Evolutionary conservation across 2,113 vertebrate genomes (phyloP).

Genomic region (Spermophilus dauricus): DNA sequence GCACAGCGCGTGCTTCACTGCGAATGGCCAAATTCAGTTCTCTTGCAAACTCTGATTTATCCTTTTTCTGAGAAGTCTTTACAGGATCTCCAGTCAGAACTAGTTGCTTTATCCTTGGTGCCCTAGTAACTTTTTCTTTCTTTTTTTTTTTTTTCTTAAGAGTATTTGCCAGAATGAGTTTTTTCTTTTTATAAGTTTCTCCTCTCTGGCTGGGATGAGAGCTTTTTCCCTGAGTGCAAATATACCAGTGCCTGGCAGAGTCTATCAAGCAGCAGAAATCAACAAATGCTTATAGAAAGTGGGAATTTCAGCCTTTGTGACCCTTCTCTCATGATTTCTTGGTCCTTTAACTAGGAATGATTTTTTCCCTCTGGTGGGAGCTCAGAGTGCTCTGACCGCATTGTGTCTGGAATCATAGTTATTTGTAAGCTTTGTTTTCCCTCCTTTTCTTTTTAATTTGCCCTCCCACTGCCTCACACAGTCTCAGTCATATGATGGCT

Average conservation of each 20-base stretch:
- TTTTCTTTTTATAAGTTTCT: conserved; percentile 50
- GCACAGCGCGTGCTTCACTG: not conserved
- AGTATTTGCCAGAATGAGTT: not conserved
- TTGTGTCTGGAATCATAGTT: conserved; percentile 54
- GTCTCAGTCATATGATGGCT: conserved; percentile 56
- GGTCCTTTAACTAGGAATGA: conserved; percentile 25
- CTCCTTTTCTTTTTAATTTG: conserved; percentile 9
- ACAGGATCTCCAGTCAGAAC: not conserved
- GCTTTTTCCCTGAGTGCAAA: not conserved
- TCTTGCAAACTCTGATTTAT: conserved; percentile 25
- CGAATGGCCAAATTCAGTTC: not conserved
- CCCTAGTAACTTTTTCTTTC: not conserved
- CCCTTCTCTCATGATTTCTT: conserved; percentile 27
- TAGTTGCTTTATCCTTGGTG: not conserved
- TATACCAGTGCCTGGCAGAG: not conserved
- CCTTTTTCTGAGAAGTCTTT: not conserved
- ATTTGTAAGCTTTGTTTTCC: not conserved
- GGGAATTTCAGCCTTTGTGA: not conserved
- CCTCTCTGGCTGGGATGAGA: not conserved
- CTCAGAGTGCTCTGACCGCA: not conserved
- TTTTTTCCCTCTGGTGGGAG: conserved; percentile 34
- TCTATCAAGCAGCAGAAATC: not conserved
- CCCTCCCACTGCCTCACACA: not conserved
- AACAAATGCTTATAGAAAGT: not conserved
- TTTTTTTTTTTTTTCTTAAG: conserved; percentile 46